These are phyloP conservation scores for Thysanoteuthis rhombus DNA, from an alignment of 2,888 invertebrate genomes.

Conservation along the genomic window DNA sequence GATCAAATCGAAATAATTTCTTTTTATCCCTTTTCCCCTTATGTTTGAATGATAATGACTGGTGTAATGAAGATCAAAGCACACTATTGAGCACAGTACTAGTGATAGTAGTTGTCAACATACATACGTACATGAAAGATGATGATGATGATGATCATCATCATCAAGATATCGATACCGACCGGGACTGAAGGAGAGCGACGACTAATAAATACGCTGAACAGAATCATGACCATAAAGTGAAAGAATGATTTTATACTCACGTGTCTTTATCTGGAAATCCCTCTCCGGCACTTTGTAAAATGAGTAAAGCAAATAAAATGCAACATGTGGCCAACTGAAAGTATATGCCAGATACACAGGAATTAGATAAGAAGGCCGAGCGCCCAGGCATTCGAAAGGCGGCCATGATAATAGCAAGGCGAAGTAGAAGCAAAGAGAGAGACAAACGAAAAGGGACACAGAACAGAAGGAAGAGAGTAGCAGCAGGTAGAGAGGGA, in stretches of 20 bases:
- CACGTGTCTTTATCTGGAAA: slow-evolving; percentile 12
- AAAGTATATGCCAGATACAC: neutral
- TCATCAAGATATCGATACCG: neutral
- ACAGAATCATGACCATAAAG: too few species aligned
- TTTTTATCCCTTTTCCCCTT: neutral
- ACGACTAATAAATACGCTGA: neutral
- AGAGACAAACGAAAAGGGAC: neutral
- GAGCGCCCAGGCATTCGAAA: slow-evolving; percentile 12
- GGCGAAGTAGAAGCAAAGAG: neutral
- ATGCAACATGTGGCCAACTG: neutral
- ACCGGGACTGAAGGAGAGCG: neutral
- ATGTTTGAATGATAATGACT: too few species aligned
- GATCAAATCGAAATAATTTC: neutral
- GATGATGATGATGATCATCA: neutral
- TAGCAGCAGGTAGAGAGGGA: neutral
- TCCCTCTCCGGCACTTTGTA: neutral
- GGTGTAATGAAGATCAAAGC: too few species aligned
- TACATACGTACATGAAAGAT: neutral
- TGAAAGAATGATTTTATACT: neutral
- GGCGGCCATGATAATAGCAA: neutral
- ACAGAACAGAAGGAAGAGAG: neutral
- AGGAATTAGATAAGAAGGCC: neutral
- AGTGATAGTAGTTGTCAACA: neutral
- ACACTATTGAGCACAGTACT: neutral
- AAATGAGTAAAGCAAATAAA: slow-evolving; percentile 12